phyloP scores from a whole-genome alignment of 2,113 vertebrate genomes.

The Siniperca knerii region DNA sequence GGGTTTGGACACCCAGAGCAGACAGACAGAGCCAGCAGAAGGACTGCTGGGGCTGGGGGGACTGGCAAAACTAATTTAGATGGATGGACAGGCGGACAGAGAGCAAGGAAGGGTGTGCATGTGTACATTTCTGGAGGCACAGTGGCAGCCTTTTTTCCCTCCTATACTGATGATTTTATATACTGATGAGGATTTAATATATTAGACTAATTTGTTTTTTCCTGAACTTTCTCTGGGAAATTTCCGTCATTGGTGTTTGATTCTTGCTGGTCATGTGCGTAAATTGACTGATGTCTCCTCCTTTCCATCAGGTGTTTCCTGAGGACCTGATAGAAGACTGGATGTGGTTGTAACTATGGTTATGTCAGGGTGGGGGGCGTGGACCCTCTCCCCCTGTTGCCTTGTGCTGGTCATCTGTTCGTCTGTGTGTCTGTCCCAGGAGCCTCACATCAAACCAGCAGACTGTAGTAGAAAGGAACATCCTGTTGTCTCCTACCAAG shows the following conservation, averaged over 20 bases:
- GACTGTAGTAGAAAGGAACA: conserved; percentile 76
- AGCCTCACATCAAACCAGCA: conserved; percentile 44
- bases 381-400: conserved; percentile 62
- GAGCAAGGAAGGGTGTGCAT: neutral
- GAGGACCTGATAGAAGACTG: conserved; percentile 49
- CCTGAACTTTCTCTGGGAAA: neutral
- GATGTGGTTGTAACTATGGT: conserved; percentile 72
- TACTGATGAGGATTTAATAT: too few relatives aligned
- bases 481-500: conserved; percentile 68
- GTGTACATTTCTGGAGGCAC: neutral
- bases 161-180: too few relatives aligned
- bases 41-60: neutral
- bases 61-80: conserved; percentile 38
- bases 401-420: conserved; percentile 61
- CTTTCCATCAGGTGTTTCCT: conserved; percentile 57
- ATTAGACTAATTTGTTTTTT: neutral
- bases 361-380: conserved; percentile 56
- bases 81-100: conserved; percentile 1
- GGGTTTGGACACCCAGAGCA: conserved; percentile 45
- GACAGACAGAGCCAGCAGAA: conserved; percentile 29
- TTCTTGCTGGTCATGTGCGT: neutral
- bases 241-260: neutral
- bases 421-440: conserved; percentile 62
- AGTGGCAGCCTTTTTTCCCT: too few relatives aligned
- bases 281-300: neutral